Evolutionary conservation across 2,797 vertebrate species (phyloP).

Genomic region (Enteromius afrohamiltoni): DNA sequence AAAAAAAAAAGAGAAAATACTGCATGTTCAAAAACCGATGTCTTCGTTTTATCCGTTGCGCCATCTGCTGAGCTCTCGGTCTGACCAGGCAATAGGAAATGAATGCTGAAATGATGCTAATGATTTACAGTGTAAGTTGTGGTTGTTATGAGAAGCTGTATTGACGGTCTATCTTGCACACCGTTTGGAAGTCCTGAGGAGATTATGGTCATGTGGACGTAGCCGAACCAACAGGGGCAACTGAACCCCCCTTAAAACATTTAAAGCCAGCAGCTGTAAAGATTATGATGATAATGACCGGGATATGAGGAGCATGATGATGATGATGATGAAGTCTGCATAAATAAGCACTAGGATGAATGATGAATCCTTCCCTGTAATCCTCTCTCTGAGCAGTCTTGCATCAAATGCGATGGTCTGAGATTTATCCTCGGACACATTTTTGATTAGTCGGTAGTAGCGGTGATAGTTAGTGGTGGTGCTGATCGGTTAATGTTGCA

Average conservation of each 20-base stretch:
- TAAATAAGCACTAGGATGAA: slow-evolving; percentile 53
- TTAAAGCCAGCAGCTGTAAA: slow-evolving; percentile 51
- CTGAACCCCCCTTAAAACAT: slow-evolving; percentile 48
- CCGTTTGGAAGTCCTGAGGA: slow-evolving; percentile 77
- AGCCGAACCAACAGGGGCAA: slow-evolving; percentile 60
- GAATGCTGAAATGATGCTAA: slow-evolving; percentile 49
- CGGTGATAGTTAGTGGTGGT: slow-evolving; percentile 49
- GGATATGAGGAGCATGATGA: slow-evolving; percentile 44
- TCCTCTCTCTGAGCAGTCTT: slow-evolving; percentile 49
- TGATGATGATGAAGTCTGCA: slow-evolving; percentile 56
- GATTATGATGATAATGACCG: slow-evolving; percentile 45
- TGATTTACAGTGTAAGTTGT: slow-evolving; percentile 49
- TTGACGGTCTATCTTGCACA: slow-evolving; percentile 61
- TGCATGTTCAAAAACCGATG: slow-evolving; percentile 37
- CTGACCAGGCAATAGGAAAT: slow-evolving; percentile 33
- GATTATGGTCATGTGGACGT: slow-evolving; percentile 65
- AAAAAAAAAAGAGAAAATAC: slow-evolving; percentile 19
- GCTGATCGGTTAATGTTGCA: slow-evolving; percentile 63
- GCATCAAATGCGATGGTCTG: slow-evolving; percentile 33
- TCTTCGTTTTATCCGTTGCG: slow-evolving; percentile 2
- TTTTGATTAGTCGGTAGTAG: slow-evolving; percentile 49
- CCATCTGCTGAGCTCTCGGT: slow-evolving; percentile 32
- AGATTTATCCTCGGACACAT: slow-evolving; percentile 13
- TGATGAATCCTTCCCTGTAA: slow-evolving; percentile 47
- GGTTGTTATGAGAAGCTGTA: slow-evolving; percentile 54